Evolutionary conservation across 2,888 invertebrate species (phyloP), one percentile per base, ranked within the genome.

Genomic region (Romanomermis culicivorax): DNA sequence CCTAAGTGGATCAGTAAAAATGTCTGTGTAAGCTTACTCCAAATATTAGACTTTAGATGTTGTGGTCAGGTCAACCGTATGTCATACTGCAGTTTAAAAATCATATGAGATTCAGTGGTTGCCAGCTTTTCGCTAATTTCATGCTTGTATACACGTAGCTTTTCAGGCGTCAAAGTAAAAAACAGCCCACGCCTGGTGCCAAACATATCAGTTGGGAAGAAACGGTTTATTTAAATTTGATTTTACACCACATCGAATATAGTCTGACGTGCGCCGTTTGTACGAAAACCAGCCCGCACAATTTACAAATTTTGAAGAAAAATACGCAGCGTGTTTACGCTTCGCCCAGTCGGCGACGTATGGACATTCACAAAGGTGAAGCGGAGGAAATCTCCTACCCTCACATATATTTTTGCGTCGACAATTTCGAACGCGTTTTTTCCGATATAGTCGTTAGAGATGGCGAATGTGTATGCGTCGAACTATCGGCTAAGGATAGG

Each of bases 371-470:
- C 14, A 97, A 97, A 73, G 95, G 95, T 45, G 93, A 93, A 66
- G 81, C 85, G 54, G 97, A 97, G 72, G 91, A 93, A 75, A 93
- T 97, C 72, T 89, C 93, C 45, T 97, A 93, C 74, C 97, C 97
- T 1, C 87, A 91, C 75, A 87, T 97, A 65, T 97, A 91, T 74
- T 97, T 97, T 74, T 89, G 89, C 81, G 89, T 95, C 58, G 95
- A 97, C 74, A 91, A 93, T 74, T 95, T 93, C 72, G 93, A 95
- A 71, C 91, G 93, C 79, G 91, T 89, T 59, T 95, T 95, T 77
- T 83, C 84, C 74, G 93, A 97, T 75, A 88, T 95, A 68, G 77
- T 89, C 68, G 89, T 95, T 30, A 79, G 91, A 49, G 95, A 95
- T 73, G 93, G 93, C 1, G 95, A 97, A 75, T 88, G 93, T 83